Evolutionary conservation across 2,113 vertebrate species (phyloP), one percentile per base, ranked within the genome.

Genomic region (Nothocercus nigrocapillus): DNA sequence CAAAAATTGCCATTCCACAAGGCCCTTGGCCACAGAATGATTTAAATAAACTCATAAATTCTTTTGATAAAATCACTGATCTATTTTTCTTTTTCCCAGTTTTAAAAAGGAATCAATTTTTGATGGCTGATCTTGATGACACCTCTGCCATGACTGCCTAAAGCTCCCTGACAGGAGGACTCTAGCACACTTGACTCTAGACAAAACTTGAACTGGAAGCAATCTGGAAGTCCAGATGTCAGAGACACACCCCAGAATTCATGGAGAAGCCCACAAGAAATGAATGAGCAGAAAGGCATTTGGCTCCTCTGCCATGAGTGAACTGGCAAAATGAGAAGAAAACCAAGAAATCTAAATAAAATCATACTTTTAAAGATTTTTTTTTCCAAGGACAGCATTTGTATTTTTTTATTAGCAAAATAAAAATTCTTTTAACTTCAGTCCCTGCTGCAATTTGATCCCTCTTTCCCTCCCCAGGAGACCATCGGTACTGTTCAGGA

Each of bases 21-120:
- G 0, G 0, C 0, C 9, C 3, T n/a, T 8, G 5, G 34, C 24
- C 86, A 38, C 9, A 44, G 16, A 85, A 70, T 47, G 1, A 28
- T 74, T 58, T 78, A 45, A 82, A 59, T 58, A 79, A 78, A 82
- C 3, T 58, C 49, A 22, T 49, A 24, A 49, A 49, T 49, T 38
- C 5, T 42, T 93, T 70, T 54, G 27, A 44, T 40, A 68, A 61
- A 64, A 72, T 79, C 5, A 7, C 13, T 32, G 27, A 53, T 42
- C 2, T 3, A 1, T 36, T 34, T 63, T 85, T 82, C 38, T 45
- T 82, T 79, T 78, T 56, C 25, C 25, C 4, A 6, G 11, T 90
- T 88, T 82, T 82, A 28, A 13, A 30, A 68, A 18, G 27, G 9
- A 79, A 49, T 49, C 40, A 7, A 11, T 54, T 4, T 54, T 30